Percentiles rank a stretch among this genome's conserved stretches.
Conservation (phyloP, 2,888 invertebrate species). For the Prionchulus punctatus region DNA sequence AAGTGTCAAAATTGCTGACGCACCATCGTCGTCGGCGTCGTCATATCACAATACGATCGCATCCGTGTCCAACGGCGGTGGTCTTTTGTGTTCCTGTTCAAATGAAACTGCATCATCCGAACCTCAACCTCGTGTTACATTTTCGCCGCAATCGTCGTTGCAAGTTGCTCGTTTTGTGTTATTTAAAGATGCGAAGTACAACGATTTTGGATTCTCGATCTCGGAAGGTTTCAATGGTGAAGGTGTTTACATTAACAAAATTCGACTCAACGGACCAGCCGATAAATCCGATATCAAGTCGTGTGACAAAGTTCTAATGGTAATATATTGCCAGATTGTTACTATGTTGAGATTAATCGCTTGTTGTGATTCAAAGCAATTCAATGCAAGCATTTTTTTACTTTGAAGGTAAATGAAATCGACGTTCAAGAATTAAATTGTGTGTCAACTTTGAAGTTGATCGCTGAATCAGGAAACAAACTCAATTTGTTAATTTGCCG, state of each 20-base stretch:
- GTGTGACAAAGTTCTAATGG: slow-evolving; percentile 76
- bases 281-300: slow-evolving; percentile 65
- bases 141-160: no score
- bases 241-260: slow-evolving; percentile 80
- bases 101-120: no score
- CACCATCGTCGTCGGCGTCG: no score
- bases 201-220: slow-evolving; percentile 87
- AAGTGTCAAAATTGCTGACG: no score
- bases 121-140: no score
- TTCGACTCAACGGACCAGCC: slow-evolving; percentile 75
- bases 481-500: slow-evolving; percentile 62
- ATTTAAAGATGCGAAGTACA: slow-evolving; percentile 78
- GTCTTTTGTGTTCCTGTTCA: no score
- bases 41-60: no score
- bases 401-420: slow-evolving; percentile 82
- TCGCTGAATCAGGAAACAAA: slow-evolving; percentile 72
- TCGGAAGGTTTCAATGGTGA: slow-evolving; percentile 82
- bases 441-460: slow-evolving; percentile 74
- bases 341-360: not conserved
- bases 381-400: slow-evolving; percentile 11
- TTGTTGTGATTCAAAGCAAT: not conserved
- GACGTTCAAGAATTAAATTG: slow-evolving; percentile 81
- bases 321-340: no score
- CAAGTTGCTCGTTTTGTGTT: no score
- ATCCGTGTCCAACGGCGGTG: no score